Evolutionary conservation across 1,140 invertebrate species (phyloP).

Genomic region (Apis cerana): DNA sequence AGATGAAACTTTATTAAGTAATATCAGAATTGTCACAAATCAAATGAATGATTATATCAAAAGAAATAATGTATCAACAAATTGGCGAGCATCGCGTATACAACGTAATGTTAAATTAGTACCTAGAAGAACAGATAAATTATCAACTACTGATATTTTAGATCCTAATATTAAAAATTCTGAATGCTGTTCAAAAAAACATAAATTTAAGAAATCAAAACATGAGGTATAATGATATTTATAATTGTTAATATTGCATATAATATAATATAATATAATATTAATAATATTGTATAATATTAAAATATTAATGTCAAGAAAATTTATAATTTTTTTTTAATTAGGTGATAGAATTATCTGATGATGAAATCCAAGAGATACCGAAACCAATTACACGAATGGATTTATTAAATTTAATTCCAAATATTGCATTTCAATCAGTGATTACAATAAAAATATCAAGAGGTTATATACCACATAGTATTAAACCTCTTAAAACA

Average conservation of each 20-base stretch:
- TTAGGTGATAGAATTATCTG: slow-evolving; percentile 77
- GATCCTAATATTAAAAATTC: slow-evolving; percentile 41
- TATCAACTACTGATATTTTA: slow-evolving; percentile 31
- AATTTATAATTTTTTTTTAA: slow-evolving; percentile 25
- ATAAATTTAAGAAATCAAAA: slow-evolving; percentile 66
- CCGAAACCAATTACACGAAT: slow-evolving; percentile 69
- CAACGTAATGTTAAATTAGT: slow-evolving; percentile 77
- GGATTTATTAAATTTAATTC: slow-evolving; percentile 76
- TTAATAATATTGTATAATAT: slow-evolving; percentile 3
- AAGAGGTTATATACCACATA: slow-evolving; percentile 71
- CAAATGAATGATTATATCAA: slow-evolving; percentile 10
- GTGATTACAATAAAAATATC: slow-evolving; percentile 63
- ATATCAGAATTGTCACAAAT: slow-evolving; percentile 69
- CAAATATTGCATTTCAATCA: slow-evolving; percentile 70
- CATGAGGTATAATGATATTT: slow-evolving; percentile 66
- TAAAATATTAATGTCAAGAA: slow-evolving; percentile 24
- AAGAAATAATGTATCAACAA: slow-evolving; percentile 37
- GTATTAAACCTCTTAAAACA: slow-evolving; percentile 69
- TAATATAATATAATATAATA: slow-evolving; percentile 1
- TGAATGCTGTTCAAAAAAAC: slow-evolving; percentile 49
- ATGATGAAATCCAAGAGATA: slow-evolving; percentile 77
- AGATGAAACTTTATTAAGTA: slow-evolving; percentile 72
- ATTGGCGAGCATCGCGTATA: slow-evolving; percentile 74
- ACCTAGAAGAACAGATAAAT: slow-evolving; percentile 74
- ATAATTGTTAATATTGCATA: slow-evolving; percentile 19